Conservation (phyloP, 2,888 invertebrate species). For the Choristoneura rosaceana region DNA sequence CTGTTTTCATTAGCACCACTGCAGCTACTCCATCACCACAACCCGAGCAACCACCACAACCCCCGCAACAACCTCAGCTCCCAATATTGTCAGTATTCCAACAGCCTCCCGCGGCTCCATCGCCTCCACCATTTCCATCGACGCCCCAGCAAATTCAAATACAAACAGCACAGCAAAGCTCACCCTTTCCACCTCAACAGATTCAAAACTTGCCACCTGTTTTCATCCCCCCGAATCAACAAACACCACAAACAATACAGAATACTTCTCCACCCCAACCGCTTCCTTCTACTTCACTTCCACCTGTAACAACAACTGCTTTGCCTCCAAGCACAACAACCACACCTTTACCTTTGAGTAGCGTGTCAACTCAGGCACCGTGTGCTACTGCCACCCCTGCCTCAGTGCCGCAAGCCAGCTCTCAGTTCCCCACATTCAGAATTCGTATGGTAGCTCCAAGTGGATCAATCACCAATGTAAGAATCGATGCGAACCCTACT, state of each 20-base stretch:
- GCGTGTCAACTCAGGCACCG: constrained; percentile 8
- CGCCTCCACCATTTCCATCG: constrained; percentile 29
- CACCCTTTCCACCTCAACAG: constrained; percentile 44
- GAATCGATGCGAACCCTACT: constrained; percentile 57
- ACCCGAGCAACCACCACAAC: background rate
- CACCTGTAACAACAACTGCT: constrained; percentile 45
- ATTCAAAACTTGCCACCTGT: constrained; percentile 46
- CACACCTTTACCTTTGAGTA: background rate
- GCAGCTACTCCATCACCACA: background rate
- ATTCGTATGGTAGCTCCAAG: constrained; percentile 70
- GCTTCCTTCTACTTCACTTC: constrained; percentile 36
- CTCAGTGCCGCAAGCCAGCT: background rate
- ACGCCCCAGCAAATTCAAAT: constrained; percentile 35
- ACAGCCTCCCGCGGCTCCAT: constrained; percentile 26
- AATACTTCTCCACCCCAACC: constrained; percentile 41
- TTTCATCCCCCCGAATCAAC: constrained; percentile 62
- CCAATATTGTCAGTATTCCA: constrained; percentile 21
- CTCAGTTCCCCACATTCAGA: constrained; percentile 51
- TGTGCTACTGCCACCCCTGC: constrained; percentile 10
- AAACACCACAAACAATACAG: constrained; percentile 55
- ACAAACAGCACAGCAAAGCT: constrained; percentile 30
- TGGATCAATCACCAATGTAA: constrained; percentile 70
- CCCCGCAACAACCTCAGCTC: constrained; percentile 29
- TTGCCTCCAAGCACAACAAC: constrained; percentile 47
- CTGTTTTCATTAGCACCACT: background rate